Percentiles rank a stretch among this genome's conserved stretches.
Conservation (phyloP, 2,113 vertebrate species). For the Chionomys nivalis region DNA sequence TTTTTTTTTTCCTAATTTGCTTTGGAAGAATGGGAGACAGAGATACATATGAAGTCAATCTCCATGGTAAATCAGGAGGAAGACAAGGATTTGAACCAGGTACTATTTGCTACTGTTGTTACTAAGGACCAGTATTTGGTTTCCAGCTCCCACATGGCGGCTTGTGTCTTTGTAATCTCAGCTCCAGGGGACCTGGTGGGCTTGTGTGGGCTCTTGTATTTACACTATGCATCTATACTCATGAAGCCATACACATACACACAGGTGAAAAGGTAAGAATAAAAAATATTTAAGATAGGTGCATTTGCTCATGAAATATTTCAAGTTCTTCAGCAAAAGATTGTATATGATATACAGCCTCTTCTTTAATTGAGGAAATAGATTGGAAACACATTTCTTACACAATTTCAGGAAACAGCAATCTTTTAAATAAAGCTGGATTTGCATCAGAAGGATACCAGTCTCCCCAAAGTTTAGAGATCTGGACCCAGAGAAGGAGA, state of each 20-base stretch:
- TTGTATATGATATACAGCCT: background rate
- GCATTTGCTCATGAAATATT: background rate
- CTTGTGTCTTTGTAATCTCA: background rate
- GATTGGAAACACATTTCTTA: background rate
- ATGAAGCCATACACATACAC: background rate
- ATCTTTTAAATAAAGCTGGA: constrained; percentile 15
- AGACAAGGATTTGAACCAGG: background rate
- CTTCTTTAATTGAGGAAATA: background rate
- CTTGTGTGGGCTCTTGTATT: background rate
- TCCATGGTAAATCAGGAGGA: background rate
- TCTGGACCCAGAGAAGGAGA: background rate
- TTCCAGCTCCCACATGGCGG: background rate
- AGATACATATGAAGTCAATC: background rate
- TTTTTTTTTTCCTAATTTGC: background rate
- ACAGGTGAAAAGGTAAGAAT: background rate
- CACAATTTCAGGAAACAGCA: constrained; percentile 3
- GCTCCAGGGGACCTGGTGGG: background rate
- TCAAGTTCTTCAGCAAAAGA: background rate
- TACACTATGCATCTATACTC: background rate
- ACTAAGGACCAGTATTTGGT: background rate
- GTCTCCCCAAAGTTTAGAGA: constrained; percentile 13
- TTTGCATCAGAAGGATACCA: background rate
- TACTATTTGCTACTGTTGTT: background rate
- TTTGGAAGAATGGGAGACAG: background rate
- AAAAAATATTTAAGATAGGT: background rate